A percentile compares a stretch with the other conserved stretches of the same genome.
phyloP scores from a whole-genome alignment of 2,797 vertebrate genomes.

The Mus spretus region DNA sequence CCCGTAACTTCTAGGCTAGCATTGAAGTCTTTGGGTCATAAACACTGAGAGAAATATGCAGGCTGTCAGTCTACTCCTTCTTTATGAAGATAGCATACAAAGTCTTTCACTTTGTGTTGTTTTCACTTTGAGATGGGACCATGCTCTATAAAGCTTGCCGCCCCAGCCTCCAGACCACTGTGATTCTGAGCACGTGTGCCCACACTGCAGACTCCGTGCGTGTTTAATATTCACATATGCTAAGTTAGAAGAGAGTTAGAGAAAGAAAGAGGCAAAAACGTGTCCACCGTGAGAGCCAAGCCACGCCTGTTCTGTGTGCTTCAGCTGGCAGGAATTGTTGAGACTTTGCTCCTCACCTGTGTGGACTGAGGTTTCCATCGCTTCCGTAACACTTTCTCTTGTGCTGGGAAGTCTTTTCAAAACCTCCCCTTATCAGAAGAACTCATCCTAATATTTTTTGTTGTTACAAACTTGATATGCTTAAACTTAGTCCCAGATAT shows the following conservation, averaged over 20 bases:
- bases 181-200: background rate
- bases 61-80: background rate
- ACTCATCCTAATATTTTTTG: slow-evolving; percentile 56
- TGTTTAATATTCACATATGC: background rate
- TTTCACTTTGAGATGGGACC: background rate
- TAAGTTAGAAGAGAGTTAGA: background rate
- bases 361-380: background rate
- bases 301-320: background rate
- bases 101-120: slow-evolving; percentile 16
- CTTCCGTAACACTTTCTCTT: background rate
- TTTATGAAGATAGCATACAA: slow-evolving; percentile 16
- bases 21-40: slow-evolving; percentile 14
- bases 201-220: background rate
- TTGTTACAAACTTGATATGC: slow-evolving; percentile 35
- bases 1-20: background rate
- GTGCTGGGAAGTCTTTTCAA: slow-evolving; percentile 45
- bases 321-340: background rate
- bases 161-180: background rate
- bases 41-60: background rate
- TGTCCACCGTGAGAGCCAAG: background rate
- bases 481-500: background rate
- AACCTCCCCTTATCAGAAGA: slow-evolving; percentile 29
- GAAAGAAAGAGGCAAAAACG: slow-evolving; percentile 27
- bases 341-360: slow-evolving; percentile 23
- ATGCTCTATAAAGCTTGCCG: background rate